Percentiles rank a stretch among this genome's conserved stretches.
These are phyloP conservation scores for Matsumurasca onukii DNA, from an alignment of 1,140 invertebrate species.

Conservation along the genomic window DNA sequence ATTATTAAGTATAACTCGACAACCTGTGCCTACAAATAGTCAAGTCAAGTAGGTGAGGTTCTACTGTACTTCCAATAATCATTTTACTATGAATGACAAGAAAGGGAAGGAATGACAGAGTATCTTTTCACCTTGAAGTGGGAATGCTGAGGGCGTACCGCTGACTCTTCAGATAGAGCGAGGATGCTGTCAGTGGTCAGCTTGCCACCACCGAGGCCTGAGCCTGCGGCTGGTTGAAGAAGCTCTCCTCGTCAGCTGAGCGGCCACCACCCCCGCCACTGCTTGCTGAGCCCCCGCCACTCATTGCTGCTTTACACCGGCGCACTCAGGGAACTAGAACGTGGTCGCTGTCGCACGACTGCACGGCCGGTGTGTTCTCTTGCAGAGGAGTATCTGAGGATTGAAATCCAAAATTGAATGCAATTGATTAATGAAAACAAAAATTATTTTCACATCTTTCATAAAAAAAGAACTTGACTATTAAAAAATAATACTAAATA, in stretches of 20 bases:
- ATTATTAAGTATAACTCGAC: too few species aligned
- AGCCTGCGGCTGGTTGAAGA: constrained; percentile 87
- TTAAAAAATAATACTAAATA: too few species aligned
- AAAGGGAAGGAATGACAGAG: too few species aligned
- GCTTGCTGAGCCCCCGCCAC: constrained; percentile 42
- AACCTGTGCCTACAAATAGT: too few species aligned
- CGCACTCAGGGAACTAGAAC: constrained; percentile 69
- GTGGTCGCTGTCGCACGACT: constrained; percentile 11
- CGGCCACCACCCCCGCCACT: too few species aligned
- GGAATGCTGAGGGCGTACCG: constrained; percentile 26
- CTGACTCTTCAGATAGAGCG: constrained; percentile 77
- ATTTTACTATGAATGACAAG: too few species aligned
- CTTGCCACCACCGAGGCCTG: constrained; percentile 77
- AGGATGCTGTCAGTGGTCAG: constrained; percentile 93
- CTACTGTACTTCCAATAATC: too few species aligned
- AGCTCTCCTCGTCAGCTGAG: constrained; percentile 78
- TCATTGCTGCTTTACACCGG: constrained; percentile 52
- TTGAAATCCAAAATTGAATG: too few species aligned
- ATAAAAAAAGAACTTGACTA: too few species aligned
- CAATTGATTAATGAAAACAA: too few species aligned
- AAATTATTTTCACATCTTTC: too few species aligned
- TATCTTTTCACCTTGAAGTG: constrained; percentile 6
- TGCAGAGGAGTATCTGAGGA: constrained; percentile 48
- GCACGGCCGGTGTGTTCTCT: constrained; percentile 39
- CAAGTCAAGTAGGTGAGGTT: too few species aligned